Evolutionary conservation across 2,113 vertebrate genomes (phyloP), one percentile per base, ranked within the genome.

Genomic region (Colaptes auratus): DNA sequence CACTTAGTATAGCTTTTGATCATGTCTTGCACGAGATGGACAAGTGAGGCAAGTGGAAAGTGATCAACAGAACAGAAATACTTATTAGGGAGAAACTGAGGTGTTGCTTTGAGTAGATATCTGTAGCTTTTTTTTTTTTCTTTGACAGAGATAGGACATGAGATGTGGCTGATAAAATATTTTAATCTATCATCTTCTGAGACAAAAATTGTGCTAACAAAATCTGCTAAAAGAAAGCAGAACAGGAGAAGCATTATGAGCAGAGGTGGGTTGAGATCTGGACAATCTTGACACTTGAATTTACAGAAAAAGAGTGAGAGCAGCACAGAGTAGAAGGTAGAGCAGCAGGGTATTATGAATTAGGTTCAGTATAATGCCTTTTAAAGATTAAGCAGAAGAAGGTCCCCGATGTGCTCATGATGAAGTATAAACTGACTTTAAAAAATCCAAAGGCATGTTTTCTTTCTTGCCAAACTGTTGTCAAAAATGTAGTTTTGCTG

Each of bases 1-100:
- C 53, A 78, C 1, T 93, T 93, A 74, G 44, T 67, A 5, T 48
- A 61, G 35, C n/a, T 75, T 94, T 88, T 93, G 86, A 88, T 95
- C 18, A 5, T 27, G 46, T 60, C 53, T 61, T 88, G 7, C 46
- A 16, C n/a, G 82, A 50, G 79, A 80, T 46, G 42, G 63, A 59
- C 55, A 80, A 70, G 30, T 31, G 67, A 64, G 36, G 56, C 64
- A 87, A 88, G 74, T 30, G 42, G 64, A 91, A 80, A 86, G 28
- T 10, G 33, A 88, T 44, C 5, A 35, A 28, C 52, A 52, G n/a
- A 16, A 67, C 4, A 13, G 46, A 94, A 82, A 79, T 50, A 73
- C 36, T 46, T 67, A 42, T 30, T 16, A 61, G 60, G 78, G 56
- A 82, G 52, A 92, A 86, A 78, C 64, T 15, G n/a, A 74, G 33